These are phyloP conservation scores for Chirona hameri DNA, from an alignment of 2,888 invertebrate genomes.

Conservation along the genomic window DNA sequence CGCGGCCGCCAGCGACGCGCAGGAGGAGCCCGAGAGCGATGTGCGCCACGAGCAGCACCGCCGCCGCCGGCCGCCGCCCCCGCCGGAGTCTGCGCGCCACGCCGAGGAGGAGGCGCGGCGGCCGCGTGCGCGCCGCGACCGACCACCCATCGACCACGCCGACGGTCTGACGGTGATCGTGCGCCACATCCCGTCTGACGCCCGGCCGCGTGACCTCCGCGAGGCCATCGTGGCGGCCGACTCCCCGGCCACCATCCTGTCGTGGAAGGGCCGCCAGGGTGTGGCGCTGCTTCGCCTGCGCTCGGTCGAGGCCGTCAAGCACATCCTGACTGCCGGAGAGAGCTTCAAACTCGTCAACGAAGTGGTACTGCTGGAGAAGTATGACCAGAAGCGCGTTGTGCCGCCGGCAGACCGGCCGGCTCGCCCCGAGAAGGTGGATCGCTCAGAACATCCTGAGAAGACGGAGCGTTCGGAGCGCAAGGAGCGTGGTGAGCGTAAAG, in stretches of 20 bases:
- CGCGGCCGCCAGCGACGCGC: neutral
- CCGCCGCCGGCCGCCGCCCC: neutral
- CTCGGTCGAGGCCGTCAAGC: neutral
- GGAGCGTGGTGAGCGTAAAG: neutral
- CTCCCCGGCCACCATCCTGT: slow-evolving; percentile 23
- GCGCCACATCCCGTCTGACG: slow-evolving; percentile 9
- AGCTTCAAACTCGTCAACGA: neutral
- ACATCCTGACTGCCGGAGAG: neutral
- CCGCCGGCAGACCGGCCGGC: neutral
- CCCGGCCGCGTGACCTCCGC: slow-evolving; percentile 22
- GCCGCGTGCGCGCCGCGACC: slow-evolving; percentile 10
- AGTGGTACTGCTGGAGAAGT: neutral
- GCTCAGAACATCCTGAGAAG: neutral
- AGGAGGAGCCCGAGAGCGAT: slow-evolving; percentile 4
- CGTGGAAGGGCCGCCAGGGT: slow-evolving; percentile 26
- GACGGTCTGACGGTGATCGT: slow-evolving; percentile 13
- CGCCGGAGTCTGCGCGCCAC: neutral
- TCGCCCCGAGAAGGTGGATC: neutral
- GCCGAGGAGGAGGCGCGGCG: neutral
- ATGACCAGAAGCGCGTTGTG: neutral
- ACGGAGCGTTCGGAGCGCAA: too few relatives aligned
- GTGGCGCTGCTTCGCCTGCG: slow-evolving; percentile 12
- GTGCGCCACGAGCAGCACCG: neutral
- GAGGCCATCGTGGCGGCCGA: slow-evolving; percentile 10
- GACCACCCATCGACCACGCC: slow-evolving; percentile 10